Base-by-base conservation (phyloP, 37 sponge, comb jelly and placozoan species). In the Beroe forskalii region DNA sequence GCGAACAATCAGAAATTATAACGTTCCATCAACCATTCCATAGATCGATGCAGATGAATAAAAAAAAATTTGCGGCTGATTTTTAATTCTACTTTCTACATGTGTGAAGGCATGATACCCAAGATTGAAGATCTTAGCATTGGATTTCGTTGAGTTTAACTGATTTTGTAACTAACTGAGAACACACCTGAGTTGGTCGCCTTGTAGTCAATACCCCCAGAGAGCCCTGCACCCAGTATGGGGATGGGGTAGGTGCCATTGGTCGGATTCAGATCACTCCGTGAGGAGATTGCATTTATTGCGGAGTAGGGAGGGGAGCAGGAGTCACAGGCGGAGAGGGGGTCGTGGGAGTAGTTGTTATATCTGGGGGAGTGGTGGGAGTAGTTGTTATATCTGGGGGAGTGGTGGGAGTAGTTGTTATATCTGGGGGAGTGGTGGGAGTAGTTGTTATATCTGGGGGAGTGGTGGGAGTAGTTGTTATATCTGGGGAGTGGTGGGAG, bases 171-270 rank as follows among this genome's bases (percentile, higher is more conserved):
- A n/a, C n/a, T n/a, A n/a, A n/a, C n/a, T n/a, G 17, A 55, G 60
- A 19, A 17, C 60, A 19, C 60, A 55, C 66, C 30, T 22, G 24
- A 69, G 72, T 36, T 69, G 32, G 72, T n/a, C 6, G 94, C 94
- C 94, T 97, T 97, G 86, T 89, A 93, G 76, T 97, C 98, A 32
- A 93, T 96, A 43, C 92, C 98, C 0, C 96, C 98, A 76, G 96
- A 96, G 37, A 60, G 62, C 9, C 95, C 80, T 41, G 92, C 93
- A 0, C 94, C 95, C 32, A 95, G 89, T 0, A 91, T 80, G 62
- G 83, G 55, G 62, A 97, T 80, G 27, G 94, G 94, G 67, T 97
- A 97, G 0, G 93, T 94, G 20, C 98, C 98, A 89, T 92, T 91
- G 48, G 92, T 76, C 9, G 94, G 95, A 67, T 97, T 97, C 40